Conservation (phyloP, 35 echinoderm and acorn worm species). For the Strongylocentrotus purpuratus region DNA sequence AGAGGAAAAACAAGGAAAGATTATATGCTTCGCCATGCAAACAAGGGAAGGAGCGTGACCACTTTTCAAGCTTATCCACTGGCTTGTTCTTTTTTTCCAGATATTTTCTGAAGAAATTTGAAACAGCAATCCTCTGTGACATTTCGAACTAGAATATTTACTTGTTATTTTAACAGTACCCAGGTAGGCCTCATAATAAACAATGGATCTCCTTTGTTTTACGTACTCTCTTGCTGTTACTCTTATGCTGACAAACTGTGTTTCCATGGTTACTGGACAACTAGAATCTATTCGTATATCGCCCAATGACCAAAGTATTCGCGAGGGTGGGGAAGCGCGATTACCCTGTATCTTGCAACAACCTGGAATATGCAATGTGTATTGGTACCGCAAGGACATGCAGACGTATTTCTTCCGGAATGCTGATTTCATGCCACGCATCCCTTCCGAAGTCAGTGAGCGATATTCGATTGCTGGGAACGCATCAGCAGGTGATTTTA, state of each 20-base stretch:
- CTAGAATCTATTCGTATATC: background rate
- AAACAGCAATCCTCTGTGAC: too few species aligned
- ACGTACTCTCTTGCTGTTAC: background rate
- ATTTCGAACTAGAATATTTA: too few species aligned
- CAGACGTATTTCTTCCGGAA: slow-evolving; percentile 57
- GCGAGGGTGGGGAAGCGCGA: background rate
- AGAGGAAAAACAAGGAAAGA: background rate
- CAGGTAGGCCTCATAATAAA: background rate
- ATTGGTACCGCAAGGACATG: slow-evolving; percentile 62
- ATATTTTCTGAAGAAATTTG: too few species aligned
- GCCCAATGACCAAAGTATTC: background rate
- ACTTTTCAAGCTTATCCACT: too few species aligned
- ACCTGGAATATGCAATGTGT: slow-evolving; percentile 39
- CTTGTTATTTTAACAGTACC: too few species aligned
- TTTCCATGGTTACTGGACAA: background rate
- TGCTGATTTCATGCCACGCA: background rate
- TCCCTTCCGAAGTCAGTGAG: slow-evolving; percentile 7
- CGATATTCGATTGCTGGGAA: slow-evolving; percentile 51
- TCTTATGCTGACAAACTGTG: background rate
- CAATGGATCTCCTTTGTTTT: background rate
- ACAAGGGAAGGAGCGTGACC: too few species aligned
- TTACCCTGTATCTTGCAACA: slow-evolving; percentile 54
- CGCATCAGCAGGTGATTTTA: slow-evolving; percentile 41
- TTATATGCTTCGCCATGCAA: background rate
- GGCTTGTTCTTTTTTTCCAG: too few species aligned